A percentile compares a stretch with the other conserved stretches of the same genome.
Evolutionary conservation across 1,140 invertebrate species (phyloP).

Genomic region (Drosophila lacteicornis): DNA sequence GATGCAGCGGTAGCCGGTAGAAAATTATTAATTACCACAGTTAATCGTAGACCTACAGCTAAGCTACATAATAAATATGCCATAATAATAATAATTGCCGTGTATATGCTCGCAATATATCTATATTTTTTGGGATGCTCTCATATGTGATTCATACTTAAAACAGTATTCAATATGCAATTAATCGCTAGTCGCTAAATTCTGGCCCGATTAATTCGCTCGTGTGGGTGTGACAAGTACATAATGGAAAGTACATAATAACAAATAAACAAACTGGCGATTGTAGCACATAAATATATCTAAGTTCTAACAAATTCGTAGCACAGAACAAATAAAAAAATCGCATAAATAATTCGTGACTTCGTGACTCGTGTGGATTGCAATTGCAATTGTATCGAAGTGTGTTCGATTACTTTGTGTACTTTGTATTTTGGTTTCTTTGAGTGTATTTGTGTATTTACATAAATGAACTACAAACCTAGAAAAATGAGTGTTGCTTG

Average conservation of each 20-base stretch:
- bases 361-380: slow-evolving; percentile 30
- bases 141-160: slow-evolving; percentile 66
- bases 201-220: slow-evolving; percentile 59
- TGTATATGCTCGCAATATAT: slow-evolving; percentile 32
- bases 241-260: slow-evolving; percentile 42
- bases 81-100: slow-evolving; percentile 51
- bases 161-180: slow-evolving; percentile 70
- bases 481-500: slow-evolving; percentile 50
- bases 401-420: slow-evolving; percentile 50
- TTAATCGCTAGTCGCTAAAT: slow-evolving; percentile 47
- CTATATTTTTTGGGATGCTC: slow-evolving; percentile 38
- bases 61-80: slow-evolving; percentile 79
- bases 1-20: slow-evolving; percentile 34
- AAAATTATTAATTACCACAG: slow-evolving; percentile 44
- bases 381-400: slow-evolving; percentile 65
- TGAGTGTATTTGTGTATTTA: slow-evolving; percentile 69
- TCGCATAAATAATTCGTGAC: slow-evolving; percentile 44
- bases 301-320: slow-evolving; percentile 35
- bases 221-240: slow-evolving; percentile 31
- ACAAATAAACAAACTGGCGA: slow-evolving; percentile 64
- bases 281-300: slow-evolving; percentile 56
- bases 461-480: slow-evolving; percentile 78
- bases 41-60: slow-evolving; percentile 65
- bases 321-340: slow-evolving; percentile 33
- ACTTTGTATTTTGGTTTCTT: slow-evolving; percentile 41